phyloP scores from a whole-genome alignment of 2,113 vertebrate species.

The Narcine bancroftii region DNA sequence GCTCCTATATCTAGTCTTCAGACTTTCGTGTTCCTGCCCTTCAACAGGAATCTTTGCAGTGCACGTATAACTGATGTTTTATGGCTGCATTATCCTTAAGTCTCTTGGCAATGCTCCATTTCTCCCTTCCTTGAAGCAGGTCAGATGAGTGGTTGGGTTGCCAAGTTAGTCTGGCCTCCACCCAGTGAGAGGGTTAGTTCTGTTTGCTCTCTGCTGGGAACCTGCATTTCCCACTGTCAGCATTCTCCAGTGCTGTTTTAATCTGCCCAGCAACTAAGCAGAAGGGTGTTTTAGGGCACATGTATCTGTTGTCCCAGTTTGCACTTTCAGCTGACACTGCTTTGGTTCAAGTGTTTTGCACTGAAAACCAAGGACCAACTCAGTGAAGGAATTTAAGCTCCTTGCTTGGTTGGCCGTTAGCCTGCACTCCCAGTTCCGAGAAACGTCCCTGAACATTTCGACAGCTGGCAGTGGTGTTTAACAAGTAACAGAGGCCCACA shows the following conservation, averaged over 20 bases:
- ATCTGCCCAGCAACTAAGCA: background rate
- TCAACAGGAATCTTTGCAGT: background rate
- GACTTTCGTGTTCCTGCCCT: too few relatives aligned
- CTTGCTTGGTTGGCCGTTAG: background rate
- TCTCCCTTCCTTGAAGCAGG: background rate
- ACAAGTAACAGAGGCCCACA: background rate
- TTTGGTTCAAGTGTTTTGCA: too few relatives aligned
- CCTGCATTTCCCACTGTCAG: background rate
- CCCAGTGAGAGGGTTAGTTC: background rate
- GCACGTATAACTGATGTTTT: background rate
- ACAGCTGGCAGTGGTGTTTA: background rate
- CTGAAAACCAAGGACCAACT: background rate
- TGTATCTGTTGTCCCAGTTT: background rate
- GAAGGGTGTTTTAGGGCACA: background rate
- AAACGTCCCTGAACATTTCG: background rate
- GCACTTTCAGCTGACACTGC: background rate
- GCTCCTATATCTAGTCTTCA: too few relatives aligned
- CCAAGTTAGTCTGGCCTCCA: background rate
- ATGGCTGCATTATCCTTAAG: background rate
- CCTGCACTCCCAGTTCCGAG: background rate
- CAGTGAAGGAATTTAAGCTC: background rate
- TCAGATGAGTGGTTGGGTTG: background rate
- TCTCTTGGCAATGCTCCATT: background rate
- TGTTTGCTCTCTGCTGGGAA: background rate
- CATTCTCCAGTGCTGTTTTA: background rate